Evolutionary conservation across 2,113 vertebrate species (phyloP), one percentile per base, ranked within the genome.

Genomic region (Cyprinus carpio): DNA sequence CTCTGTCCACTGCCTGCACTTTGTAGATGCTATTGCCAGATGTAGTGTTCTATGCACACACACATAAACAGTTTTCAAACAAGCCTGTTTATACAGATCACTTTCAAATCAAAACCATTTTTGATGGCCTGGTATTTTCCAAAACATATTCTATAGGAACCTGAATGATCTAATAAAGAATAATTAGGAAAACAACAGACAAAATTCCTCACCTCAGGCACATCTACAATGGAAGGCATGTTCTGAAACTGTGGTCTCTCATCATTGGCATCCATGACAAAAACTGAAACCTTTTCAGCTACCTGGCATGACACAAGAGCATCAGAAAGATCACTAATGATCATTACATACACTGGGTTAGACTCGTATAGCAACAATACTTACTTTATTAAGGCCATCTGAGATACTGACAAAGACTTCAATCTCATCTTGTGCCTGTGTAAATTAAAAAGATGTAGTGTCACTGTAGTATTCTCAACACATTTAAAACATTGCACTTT

Each of bases 261-360:
- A 13, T 99, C 98, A 23, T 99, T 99, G 88, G 96, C 95, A 88
- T 99, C 98, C 56, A 95, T 98, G 37, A 99, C 95, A 92, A 99
- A 95, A 85, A 99, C 93, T 54, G 94, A 93, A 40, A 98, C 97
- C 93, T 97, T 97, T 93, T 99, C 97, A 86, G 96, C 93, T 83
- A 99, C 97, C 98, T 99, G 29, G 11, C 81, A 83, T 18, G 7
- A 40, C 46, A 82, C 6, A 31, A 86, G 80, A 11, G 49, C 2
- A 82, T 82, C 3, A 71, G 64, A 69, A 82, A 54, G 6, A 58
- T 58, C 31, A 13, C 15, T 2, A 27, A 43, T 25, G 27, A 23
- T 34, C 29, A 72, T 4, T 10, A 12, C 6, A 80, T 40, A 69
- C 0, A 40, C 31, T 15, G 18, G 13, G 34, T 12, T 6, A 79